Percentiles rank a stretch among this genome's conserved stretches.
These are phyloP conservation scores for Cassiopea andromeda DNA, from an alignment of 30 jellyfish, hydroid and myxozoan species.

Conservation along the genomic window DNA sequence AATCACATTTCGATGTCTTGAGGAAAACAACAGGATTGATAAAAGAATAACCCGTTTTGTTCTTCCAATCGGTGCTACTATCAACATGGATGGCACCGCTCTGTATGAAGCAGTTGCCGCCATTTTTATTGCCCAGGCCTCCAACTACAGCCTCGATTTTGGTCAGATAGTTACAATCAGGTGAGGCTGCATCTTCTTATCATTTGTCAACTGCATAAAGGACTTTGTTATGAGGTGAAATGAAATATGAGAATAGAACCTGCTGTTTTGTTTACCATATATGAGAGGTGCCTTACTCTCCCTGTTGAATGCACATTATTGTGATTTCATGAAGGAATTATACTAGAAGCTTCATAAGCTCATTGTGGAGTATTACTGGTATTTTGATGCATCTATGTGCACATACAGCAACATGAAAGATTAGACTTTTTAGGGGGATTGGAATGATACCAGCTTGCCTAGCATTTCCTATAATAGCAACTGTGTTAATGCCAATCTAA, in stretches of 20 bases:
- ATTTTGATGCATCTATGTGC: no score
- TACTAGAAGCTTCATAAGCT: no score
- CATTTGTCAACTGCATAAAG: background rate
- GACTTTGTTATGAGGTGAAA: background rate
- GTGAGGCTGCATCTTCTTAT: background rate
- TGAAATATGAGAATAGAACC: background rate
- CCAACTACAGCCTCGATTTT: constrained; percentile 55
- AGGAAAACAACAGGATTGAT: constrained; percentile 73
- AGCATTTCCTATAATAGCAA: no score
- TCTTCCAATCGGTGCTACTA: constrained; percentile 82
- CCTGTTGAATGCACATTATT: no score
- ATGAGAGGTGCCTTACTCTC: no score
- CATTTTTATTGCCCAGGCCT: constrained; percentile 84
- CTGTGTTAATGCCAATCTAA: no score
- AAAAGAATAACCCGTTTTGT: constrained; percentile 84
- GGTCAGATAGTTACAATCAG: constrained; percentile 81
- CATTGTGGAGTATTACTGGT: no score
- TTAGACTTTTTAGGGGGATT: no score
- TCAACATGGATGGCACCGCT: constrained; percentile 90
- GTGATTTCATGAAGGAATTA: no score
- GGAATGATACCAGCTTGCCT: no score
- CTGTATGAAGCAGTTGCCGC: constrained; percentile 92
- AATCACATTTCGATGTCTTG: constrained; percentile 81
- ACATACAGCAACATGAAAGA: no score
- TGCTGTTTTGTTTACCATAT: no score